These are phyloP conservation scores for Resseliella maxima DNA, from an alignment of 2,888 invertebrate genomes.

Conservation along the genomic window DNA sequence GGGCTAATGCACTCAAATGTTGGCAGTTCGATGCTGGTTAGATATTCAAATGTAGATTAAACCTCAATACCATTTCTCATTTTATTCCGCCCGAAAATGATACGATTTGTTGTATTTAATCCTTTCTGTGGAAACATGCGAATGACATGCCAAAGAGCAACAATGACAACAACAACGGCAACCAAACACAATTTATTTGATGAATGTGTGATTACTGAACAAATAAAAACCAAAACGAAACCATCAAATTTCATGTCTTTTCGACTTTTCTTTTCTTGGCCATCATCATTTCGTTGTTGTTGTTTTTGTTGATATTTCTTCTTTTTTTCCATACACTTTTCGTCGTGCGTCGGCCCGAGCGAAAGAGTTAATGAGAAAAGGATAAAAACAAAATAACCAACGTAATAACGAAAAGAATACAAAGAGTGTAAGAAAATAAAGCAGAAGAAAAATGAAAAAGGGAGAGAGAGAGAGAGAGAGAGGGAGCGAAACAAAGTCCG, in stretches of 20 bases:
- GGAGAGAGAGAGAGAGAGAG: too few relatives aligned
- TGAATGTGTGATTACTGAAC: conserved; percentile 47
- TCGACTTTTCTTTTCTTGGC: background rate
- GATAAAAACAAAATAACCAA: conserved; percentile 33
- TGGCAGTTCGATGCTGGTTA: background rate
- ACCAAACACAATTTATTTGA: conserved; percentile 28
- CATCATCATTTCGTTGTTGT: background rate
- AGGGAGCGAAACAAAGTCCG: background rate
- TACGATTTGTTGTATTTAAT: conserved; percentile 15
- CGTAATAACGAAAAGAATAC: background rate
- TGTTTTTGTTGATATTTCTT: background rate
- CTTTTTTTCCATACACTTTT: background rate
- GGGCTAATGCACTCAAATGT: too few relatives aligned
- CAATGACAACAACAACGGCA: background rate
- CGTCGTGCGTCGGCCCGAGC: background rate
- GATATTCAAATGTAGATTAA: conserved; percentile 2
- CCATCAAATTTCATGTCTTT: conserved; percentile 43
- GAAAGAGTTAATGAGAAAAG: conserved; percentile 50
- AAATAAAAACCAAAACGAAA: conserved; percentile 44
- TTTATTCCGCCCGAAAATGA: too few relatives aligned
- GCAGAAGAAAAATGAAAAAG: background rate
- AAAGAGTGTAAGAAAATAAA: background rate
- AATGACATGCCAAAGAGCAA: conserved; percentile 23
- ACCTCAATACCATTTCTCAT: background rate
- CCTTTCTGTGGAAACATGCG: conserved; percentile 17